Evolutionary conservation across 1,140 invertebrate species (phyloP).

Genomic region (Ectropis grisescens): DNA sequence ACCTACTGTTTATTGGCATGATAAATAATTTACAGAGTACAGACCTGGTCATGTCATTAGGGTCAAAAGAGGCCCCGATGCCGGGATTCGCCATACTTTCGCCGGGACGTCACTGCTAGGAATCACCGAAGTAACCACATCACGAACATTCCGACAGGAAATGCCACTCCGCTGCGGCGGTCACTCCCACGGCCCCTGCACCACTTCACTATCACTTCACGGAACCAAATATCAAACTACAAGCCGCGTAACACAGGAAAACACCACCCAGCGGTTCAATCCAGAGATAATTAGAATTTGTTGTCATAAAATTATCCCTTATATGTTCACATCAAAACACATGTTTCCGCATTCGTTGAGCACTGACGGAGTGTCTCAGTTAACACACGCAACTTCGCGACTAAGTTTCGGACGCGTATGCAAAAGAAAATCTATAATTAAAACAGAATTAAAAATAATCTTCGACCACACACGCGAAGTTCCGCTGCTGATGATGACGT

Average conservation of each 20-base stretch:
- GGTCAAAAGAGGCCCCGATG: conserved; percentile 79
- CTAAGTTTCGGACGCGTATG: conserved; percentile 42
- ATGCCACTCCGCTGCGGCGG: conserved; percentile 14
- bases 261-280: no score
- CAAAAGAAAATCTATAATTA: conserved; percentile 60
- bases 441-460: conserved; percentile 59
- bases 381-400: conserved; percentile 29
- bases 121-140: conserved; percentile 31
- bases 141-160: conserved; percentile 33
- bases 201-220: conserved; percentile 14
- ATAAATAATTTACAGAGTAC: not conserved
- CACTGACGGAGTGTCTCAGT: conserved; percentile 27
- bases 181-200: conserved; percentile 20
- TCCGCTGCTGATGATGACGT: conserved; percentile 26
- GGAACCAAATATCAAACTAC: conserved; percentile 11
- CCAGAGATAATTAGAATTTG: conserved; percentile 38
- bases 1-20: no score
- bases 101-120: conserved; percentile 11
- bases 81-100: conserved; percentile 55
- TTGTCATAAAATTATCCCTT: conserved; percentile 48
- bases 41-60: conserved; percentile 79
- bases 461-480: conserved; percentile 60
- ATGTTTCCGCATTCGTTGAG: conserved; percentile 45
- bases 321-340: conserved; percentile 65
- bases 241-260: conserved; percentile 3